Evolutionary conservation across 92 coral and sea anemone species (phyloP).

Genomic region (Parazoanthus swiftii): DNA sequence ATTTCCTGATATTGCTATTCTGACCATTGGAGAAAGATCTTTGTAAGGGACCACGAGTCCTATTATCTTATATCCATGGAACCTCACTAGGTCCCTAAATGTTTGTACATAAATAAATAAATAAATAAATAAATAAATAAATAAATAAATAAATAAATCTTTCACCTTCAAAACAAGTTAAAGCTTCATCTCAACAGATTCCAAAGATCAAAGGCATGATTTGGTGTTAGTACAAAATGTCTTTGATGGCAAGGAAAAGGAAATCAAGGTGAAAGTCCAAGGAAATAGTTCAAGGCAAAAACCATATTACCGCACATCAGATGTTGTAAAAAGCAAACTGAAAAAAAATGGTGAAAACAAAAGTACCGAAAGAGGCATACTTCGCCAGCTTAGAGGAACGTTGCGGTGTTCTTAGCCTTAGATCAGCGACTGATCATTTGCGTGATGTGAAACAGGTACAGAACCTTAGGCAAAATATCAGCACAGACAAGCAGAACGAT

Average conservation of each 20-base stretch:
- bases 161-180: no score
- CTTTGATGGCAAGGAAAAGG: slow-evolving; percentile 51
- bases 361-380: slow-evolving; percentile 37
- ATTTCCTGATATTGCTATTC: no score
- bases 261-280: slow-evolving; percentile 50
- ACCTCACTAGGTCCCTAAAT: no score
- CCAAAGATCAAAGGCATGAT: not conserved
- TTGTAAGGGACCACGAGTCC: no score
- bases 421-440: slow-evolving; percentile 30
- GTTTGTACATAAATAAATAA: no score
- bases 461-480: slow-evolving; percentile 30
- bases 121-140: no score
- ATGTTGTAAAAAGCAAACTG: slow-evolving; percentile 39
- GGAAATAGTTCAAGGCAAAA: slow-evolving; percentile 40
- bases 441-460: slow-evolving; percentile 34
- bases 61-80: no score
- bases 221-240: slow-evolving; percentile 51
- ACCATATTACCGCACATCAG: slow-evolving; percentile 49
- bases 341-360: slow-evolving; percentile 38
- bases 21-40: no score
- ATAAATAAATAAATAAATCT: no score
- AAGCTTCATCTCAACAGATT: no score
- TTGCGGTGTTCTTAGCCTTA: slow-evolving; percentile 28
- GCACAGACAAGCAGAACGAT: slow-evolving; percentile 9
- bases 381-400: slow-evolving; percentile 32